Conservation (phyloP, 2,797 vertebrate genomes). For the Emydoidea blandingii region DNA sequence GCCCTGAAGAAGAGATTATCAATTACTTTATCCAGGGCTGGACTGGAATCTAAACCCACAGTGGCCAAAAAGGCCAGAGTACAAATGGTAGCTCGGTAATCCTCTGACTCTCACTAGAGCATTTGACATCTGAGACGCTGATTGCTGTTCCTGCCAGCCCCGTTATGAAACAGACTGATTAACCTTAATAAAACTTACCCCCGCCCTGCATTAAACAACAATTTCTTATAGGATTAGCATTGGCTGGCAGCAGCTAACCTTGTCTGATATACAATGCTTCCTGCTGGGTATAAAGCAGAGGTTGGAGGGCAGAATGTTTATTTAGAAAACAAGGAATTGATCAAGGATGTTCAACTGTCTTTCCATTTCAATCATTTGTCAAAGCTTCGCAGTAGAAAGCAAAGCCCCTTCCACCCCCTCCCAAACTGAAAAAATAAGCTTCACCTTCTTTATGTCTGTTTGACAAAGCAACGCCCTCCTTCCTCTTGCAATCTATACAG, state of each 20-base stretch:
- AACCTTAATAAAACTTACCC: neutral
- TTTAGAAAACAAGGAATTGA: neutral
- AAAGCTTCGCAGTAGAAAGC: accelerated
- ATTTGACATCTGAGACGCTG: neutral
- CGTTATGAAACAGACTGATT: neutral
- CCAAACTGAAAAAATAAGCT: neutral
- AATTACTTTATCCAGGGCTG: neutral
- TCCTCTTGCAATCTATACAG: accelerated
- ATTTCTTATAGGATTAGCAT: neutral
- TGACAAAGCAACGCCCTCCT: neutral
- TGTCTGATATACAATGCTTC: neutral
- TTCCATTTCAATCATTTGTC: neutral
- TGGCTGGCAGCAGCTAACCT: neutral
- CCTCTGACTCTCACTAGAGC: neutral
- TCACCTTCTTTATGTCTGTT: accelerated
- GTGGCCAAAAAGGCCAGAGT: accelerated
- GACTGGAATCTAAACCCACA: neutral
- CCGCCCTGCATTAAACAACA: neutral
- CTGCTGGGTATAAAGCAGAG: neutral
- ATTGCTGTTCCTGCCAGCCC: neutral
- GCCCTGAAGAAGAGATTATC: neutral
- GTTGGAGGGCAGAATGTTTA: neutral
- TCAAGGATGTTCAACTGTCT: neutral
- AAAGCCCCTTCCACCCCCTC: neutral
- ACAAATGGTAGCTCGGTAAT: neutral